These are phyloP conservation scores for Holcopasites calliopsidis DNA, from an alignment of 1,140 invertebrate species.

Conservation along the genomic window DNA sequence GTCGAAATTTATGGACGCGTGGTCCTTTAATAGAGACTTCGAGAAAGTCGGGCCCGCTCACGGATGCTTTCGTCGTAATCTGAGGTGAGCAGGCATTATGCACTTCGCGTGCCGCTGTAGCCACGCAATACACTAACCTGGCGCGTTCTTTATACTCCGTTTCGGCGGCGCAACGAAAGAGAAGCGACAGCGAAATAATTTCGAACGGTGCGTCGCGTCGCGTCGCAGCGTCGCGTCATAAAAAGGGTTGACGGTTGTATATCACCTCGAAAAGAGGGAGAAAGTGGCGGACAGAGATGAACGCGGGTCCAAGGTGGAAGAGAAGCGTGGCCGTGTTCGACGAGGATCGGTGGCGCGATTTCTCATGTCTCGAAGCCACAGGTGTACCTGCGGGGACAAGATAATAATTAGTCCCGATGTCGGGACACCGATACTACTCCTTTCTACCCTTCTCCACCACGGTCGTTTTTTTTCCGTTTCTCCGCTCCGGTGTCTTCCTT, in stretches of 20 bases:
- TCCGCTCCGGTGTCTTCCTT: not conserved
- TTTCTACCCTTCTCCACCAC: not conserved
- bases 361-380: slow-evolving; percentile 42
- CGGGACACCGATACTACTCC: slow-evolving; percentile 53
- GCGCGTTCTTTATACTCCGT: not conserved
- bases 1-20: slow-evolving; percentile 38
- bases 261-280: slow-evolving; percentile 50
- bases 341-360: slow-evolving; percentile 37
- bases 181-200: slow-evolving; percentile 28
- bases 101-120: slow-evolving; percentile 7
- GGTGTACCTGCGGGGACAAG: slow-evolving; percentile 55
- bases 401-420: slow-evolving; percentile 69
- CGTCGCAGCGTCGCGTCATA: slow-evolving; percentile 50
- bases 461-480: not conserved
- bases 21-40: slow-evolving; percentile 50
- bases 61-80: slow-evolving; percentile 14
- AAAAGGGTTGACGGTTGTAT: slow-evolving; percentile 66
- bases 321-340: slow-evolving; percentile 28
- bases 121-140: slow-evolving; percentile 17
- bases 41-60: not conserved
- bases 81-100: slow-evolving; percentile 17
- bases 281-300: not conserved
- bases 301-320: slow-evolving; percentile 19
- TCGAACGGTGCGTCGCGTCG: not conserved
- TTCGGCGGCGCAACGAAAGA: slow-evolving; percentile 46